Base-by-base conservation (phyloP, 2,888 invertebrate species). In the Hypomecis atomaria region DNA sequence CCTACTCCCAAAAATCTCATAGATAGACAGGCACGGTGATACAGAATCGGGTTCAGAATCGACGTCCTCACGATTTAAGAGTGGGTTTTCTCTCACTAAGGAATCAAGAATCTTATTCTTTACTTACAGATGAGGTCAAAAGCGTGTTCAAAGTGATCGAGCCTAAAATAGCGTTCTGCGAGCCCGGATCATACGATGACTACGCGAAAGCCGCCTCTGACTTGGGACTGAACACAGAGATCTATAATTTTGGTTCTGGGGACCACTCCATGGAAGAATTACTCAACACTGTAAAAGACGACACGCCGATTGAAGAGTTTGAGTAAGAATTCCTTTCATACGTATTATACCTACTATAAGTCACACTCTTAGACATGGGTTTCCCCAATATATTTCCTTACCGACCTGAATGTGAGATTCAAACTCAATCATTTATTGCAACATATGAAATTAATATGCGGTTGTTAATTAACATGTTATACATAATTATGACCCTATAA, bases 161-260 rank as follows among this genome's bases (percentile, higher is more conserved):
- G 13, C 90, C 90, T 0, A 85, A 81, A 70, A 72, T 90, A 64
- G 85, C 83, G 0, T 88, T 90, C 59, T 89, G 90, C 60, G 82
- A 86, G 59, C 67, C 73, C n/a, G 81, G 82, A 3, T 61, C 72
- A 0, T 74, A 76, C 13, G 73, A 78, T 0, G 66, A 75, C 0
- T 85, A 82, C 54, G 42, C 66, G 0, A 64, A 59, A 10, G 87
- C 79, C 0, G 79, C 76, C 0, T 45, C 67, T 7, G 79, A 83
- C 1, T 63, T 89, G 5, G 81, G 71, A 0, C 65, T 88, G 6
- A 71, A 82, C 6, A 77, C 82, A 0, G 83, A 73, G 64, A 65
- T 90, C 5, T 69, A 87, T 10, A 82, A 82, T 1, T 89, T 85
- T 38, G 87, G 83, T 13, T 73, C 80, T 0, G 85, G 84, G 2